Percentiles rank a stretch among this genome's conserved stretches.
Conservation (phyloP, 2,888 invertebrate genomes). For the Andrena bicolor region DNA sequence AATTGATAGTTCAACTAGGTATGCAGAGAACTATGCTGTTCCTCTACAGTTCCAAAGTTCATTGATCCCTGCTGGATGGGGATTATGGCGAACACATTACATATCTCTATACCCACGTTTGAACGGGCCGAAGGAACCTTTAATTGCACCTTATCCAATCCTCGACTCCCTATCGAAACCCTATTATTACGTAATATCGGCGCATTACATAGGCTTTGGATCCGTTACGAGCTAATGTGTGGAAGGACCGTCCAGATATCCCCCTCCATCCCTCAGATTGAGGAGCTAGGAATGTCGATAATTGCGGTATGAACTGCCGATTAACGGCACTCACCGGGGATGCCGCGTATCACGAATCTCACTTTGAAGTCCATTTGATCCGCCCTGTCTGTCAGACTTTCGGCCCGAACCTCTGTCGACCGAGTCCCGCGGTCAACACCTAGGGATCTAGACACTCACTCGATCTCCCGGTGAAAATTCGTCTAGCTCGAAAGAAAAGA, state of each 20-base stretch:
- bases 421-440: slow-evolving; percentile 35
- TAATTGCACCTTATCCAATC: slow-evolving; percentile 59
- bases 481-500: slow-evolving; percentile 53
- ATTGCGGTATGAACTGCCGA: slow-evolving; percentile 64
- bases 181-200: slow-evolving; percentile 63
- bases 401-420: slow-evolving; percentile 35
- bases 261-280: slow-evolving; percentile 52
- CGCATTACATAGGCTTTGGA: slow-evolving; percentile 62
- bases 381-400: slow-evolving; percentile 44
- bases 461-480: slow-evolving; percentile 52
- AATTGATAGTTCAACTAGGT: slow-evolving; percentile 14
- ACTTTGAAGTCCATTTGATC: slow-evolving; percentile 60
- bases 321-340: slow-evolving; percentile 51
- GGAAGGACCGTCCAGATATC: slow-evolving; percentile 51
- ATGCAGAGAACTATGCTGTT: background rate
- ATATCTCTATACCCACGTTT: background rate
- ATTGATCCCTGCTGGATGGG: slow-evolving; percentile 16
- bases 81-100: slow-evolving; percentile 4
- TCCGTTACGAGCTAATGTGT: slow-evolving; percentile 63
- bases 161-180: slow-evolving; percentile 49
- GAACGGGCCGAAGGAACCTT: slow-evolving; percentile 53
- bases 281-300: slow-evolving; percentile 64
- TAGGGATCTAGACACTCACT: slow-evolving; percentile 49
- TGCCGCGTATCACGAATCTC: slow-evolving; percentile 49
- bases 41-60: background rate